phyloP scores from a whole-genome alignment of 2,888 invertebrate species.

The Globia sparganii region DNA sequence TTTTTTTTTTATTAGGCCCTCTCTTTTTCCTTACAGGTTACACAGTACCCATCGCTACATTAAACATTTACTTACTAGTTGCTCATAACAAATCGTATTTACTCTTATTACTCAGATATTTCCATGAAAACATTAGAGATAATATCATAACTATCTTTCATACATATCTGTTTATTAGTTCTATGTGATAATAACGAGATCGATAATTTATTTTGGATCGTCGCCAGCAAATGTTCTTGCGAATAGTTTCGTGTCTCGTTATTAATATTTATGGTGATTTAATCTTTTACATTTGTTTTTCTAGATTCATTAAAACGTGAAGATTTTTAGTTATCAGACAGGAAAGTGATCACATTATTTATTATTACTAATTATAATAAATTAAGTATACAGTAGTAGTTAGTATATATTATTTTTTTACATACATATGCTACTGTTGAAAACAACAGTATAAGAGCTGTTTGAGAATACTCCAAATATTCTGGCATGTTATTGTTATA shows the following conservation, averaged over 20 bases:
- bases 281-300: constrained; percentile 14
- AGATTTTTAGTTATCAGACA: too few relatives aligned
- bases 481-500: too few relatives aligned
- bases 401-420: too few relatives aligned
- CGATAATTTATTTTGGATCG: constrained; percentile 49
- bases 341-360: too few relatives aligned
- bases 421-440: too few relatives aligned
- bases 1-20: not conserved
- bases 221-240: constrained; percentile 38
- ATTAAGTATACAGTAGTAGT: too few relatives aligned
- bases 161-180: constrained; percentile 32
- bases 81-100: not conserved
- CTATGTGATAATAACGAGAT: constrained; percentile 39
- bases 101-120: constrained; percentile 12
- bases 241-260: constrained; percentile 19
- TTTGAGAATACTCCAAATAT: too few relatives aligned
- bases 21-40: too few relatives aligned
- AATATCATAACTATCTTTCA: constrained; percentile 13
- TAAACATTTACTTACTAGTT: not conserved
- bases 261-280: constrained; percentile 2
- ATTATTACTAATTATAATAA: too few relatives aligned
- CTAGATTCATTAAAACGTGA: not conserved
- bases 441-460: too few relatives aligned
- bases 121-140: constrained; percentile 39
- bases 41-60: too few relatives aligned